Percentiles rank a stretch among this genome's conserved stretches.
phyloP scores from a whole-genome alignment of 2,888 invertebrate species.

The Athripsodes cinereus region DNA sequence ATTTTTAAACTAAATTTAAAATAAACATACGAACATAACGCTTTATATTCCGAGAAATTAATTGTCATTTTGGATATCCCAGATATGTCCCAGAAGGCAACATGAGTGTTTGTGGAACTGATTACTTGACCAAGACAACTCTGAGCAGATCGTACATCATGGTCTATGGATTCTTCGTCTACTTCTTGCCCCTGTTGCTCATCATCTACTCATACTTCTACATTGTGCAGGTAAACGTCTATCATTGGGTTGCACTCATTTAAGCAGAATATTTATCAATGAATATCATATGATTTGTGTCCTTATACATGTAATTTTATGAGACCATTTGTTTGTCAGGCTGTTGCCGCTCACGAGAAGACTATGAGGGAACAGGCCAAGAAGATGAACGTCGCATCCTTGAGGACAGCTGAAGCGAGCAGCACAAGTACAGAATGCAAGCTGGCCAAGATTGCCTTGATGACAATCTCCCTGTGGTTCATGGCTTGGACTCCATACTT shows the following conservation, averaged over 20 bases:
- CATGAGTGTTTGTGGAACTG: conserved; percentile 89
- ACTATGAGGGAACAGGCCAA: conserved; percentile 58
- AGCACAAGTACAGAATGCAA: conserved; percentile 51
- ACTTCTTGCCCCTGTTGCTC: conserved; percentile 67
- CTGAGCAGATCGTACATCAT: conserved; percentile 73
- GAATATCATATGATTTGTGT: no score
- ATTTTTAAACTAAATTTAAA: not conserved
- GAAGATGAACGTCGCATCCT: conserved; percentile 58
- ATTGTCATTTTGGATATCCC: not conserved
- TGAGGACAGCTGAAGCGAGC: conserved; percentile 47
- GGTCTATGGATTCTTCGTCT: conserved; percentile 69
- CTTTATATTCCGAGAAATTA: not conserved
- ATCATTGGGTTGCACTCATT: not conserved
- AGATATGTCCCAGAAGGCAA: conserved; percentile 92
- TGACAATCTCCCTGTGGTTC: conserved; percentile 87
- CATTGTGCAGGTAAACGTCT: conserved; percentile 62
- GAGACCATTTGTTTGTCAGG: no score
- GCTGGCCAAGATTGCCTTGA: conserved; percentile 69
- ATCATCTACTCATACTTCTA: conserved; percentile 86
- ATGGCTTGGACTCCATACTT: conserved; percentile 90
- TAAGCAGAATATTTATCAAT: no score
- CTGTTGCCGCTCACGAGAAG: conserved; percentile 52
- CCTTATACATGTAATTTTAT: no score
- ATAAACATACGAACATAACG: not conserved
- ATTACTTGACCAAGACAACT: conserved; percentile 73